phyloP scores from a whole-genome alignment of 1,140 invertebrate species.

The Temnothorax longispinosus region DNA sequence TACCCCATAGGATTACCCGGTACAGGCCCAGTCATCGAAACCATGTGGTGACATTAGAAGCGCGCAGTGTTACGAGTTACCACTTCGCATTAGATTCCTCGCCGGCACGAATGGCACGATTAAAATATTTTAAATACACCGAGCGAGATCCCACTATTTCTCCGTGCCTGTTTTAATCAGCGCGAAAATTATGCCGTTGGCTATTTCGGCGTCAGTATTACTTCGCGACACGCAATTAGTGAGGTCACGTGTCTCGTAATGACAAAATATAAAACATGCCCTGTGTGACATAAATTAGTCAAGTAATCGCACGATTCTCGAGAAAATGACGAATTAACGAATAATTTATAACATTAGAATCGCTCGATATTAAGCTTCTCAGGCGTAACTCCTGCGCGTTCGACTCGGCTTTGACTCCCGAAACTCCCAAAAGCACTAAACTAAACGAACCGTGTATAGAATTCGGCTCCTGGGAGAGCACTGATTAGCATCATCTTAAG shows the following conservation, averaged over 20 bases:
- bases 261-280: background rate
- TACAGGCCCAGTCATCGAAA: conserved; percentile 78
- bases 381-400: conserved; percentile 14
- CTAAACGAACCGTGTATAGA: conserved; percentile 79
- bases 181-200: conserved; percentile 17
- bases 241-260: background rate
- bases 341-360: background rate
- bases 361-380: background rate
- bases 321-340: background rate
- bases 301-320: background rate
- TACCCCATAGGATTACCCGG: conserved; percentile 75
- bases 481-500: conserved; percentile 84
- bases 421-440: conserved; percentile 75
- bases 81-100: conserved; percentile 72
- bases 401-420: conserved; percentile 45
- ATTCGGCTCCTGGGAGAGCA: conserved; percentile 67
- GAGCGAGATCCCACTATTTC: background rate
- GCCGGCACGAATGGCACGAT: conserved; percentile 54
- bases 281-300: background rate
- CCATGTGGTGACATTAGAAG: conserved; percentile 77
- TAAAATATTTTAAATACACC: conserved; percentile 65
- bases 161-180: conserved; percentile 22
- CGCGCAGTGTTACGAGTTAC: conserved; percentile 66
- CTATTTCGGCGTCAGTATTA: background rate
- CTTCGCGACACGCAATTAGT: background rate